These are phyloP conservation scores for Drosophila repletoides DNA, from an alignment of 1,140 invertebrate species.

Conservation along the genomic window DNA sequence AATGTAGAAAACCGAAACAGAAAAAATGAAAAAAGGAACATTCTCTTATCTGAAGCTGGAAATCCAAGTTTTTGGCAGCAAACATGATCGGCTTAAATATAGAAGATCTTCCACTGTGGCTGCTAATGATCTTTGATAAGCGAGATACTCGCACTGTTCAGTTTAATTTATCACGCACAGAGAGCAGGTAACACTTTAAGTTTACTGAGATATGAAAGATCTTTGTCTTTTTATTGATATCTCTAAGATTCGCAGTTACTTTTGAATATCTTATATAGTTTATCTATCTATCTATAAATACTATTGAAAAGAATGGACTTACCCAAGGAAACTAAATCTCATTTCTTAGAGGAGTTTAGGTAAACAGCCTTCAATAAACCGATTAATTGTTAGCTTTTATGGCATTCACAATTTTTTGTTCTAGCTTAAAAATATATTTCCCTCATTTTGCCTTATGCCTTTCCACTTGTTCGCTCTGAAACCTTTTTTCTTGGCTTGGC, in stretches of 20 bases:
- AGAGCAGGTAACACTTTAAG: too few species aligned
- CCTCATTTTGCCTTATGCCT: not conserved
- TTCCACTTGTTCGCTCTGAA: not conserved
- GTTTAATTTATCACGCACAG: not conserved
- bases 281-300: too few species aligned
- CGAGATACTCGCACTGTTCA: not conserved
- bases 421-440: not conserved
- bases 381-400: not conserved
- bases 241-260: too few species aligned
- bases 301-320: too few species aligned
- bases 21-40: slow-evolving; percentile 13
- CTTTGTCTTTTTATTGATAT: too few species aligned
- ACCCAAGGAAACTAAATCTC: too few species aligned
- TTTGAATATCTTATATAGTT: too few species aligned
- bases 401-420: not conserved
- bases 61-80: slow-evolving; percentile 41
- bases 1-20: slow-evolving; percentile 2
- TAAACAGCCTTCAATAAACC: not conserved
- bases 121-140: slow-evolving; percentile 5
- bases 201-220: too few species aligned
- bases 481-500: not conserved
- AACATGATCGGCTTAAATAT: slow-evolving; percentile 20
- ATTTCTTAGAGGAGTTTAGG: too few species aligned
- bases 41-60: slow-evolving; percentile 44
- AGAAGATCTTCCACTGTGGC: not conserved